Evolutionary conservation across 2,888 invertebrate species (phyloP), one percentile per base, ranked within the genome.

Genomic region (Heliconius ethilla): DNA sequence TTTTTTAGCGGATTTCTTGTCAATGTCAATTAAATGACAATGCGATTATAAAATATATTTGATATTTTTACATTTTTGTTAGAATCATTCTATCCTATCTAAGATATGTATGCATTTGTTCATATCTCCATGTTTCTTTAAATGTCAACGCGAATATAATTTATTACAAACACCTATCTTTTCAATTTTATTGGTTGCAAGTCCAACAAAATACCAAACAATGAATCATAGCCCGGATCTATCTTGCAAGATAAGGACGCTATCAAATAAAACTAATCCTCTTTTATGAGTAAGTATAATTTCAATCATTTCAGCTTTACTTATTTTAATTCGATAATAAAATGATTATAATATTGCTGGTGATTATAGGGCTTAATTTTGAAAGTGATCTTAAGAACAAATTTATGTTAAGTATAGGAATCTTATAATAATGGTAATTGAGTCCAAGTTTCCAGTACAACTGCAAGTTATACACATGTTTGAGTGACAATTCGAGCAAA

Each of bases 181-280:
- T 63, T 27, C 27, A 63, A 65, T 29, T 66, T 66, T 33, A 66
- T 59, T 59, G 22, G 22, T 66, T 3, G 7, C 18, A 33, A 33
- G 66, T 66, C 66, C 66, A 66, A 18, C 9, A 65, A 59, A 22
- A n/a, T 63, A 63, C 62, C 33, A 67, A 67, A 66, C 37, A 67
- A 67, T 67, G 67, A 67, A 40, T 67, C 67, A 40, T 40, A 6
- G 67, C 67, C 37, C 37, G 67, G n/a, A 67, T 40, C 33, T 66
- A 67, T 5, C 37, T 37, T 67, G 40, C n/a, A 25, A 67, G 67
- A 67, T 67, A 67, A 66, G 11, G 37, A 37, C 37, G 37, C 6
- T 67, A 67, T 37, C 11, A 40, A 67, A 37, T n/a, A 67, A 25
- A 40, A 67, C 22, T 66, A 67, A 40, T 40, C 37, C 3, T 67